Base-by-base conservation (phyloP, 1,140 invertebrate genomes). In the Dendrolimus kikuchii region DNA sequence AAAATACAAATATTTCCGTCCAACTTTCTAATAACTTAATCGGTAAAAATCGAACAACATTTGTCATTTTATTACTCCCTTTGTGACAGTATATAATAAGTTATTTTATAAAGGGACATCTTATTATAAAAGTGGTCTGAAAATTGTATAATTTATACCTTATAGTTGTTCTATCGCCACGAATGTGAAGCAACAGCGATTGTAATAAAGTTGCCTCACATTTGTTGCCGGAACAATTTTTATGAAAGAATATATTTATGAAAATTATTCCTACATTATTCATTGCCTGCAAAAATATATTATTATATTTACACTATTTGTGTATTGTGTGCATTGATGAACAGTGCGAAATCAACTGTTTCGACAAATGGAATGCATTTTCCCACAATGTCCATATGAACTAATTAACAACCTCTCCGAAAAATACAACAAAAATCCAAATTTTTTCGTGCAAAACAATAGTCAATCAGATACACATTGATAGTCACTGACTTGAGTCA, bases 1-100 rank as follows among this genome's bases (percentile, higher is more conserved):
- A 86, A 86, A 84, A 86, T 86, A 86, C 79, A 80, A 77, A 83
- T 72, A 79, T 78, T 74, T 85, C 66, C 77, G 72, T 74, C 80
- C 77, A 71, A 69, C 71, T 65, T 68, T 72, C 64, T 77, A 74
- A 74, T 76, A 72, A 77, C 73, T 74, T 78, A 81, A 67, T 71
- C 75, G 77, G 82, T 83, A 84, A 86, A 79, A 77, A 82, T 77
- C 76, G 73, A 74, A 74, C 66, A 75, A 82, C 72, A 70, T 77
- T 79, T 73, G 69, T 72, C 70, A 74, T 74, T 70, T 71, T 64
- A 71, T 73, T 74, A 79, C 74, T 77, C 74, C 76, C 74, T 82
- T 75, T 77, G 81, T 79, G 76, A 82, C 77, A 71, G 66, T 74
- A 73, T 60, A 68, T 58, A 59, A 53, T 50, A 57, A 61, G 63